A percentile compares a stretch with the other conserved stretches of the same genome.
phyloP scores from a whole-genome alignment of 1,140 invertebrate species.

The Nylanderia fulva region DNA sequence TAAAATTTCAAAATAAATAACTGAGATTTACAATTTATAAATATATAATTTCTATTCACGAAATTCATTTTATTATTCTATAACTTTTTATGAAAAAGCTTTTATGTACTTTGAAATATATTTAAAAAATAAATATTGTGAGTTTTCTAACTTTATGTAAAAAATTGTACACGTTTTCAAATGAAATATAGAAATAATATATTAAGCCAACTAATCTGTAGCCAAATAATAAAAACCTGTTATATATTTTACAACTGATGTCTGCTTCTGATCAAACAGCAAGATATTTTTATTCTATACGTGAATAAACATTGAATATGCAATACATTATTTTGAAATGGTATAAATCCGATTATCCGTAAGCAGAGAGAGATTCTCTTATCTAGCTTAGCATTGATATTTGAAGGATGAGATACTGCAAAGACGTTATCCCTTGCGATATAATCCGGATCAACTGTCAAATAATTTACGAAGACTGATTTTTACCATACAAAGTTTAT shows the following conservation, averaged over 20 bases:
- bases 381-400: constrained; percentile 21
- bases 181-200: neutral
- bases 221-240: neutral
- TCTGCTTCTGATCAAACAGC: neutral
- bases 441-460: neutral
- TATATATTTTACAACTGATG: neutral
- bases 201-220: neutral
- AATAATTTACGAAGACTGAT: constrained; percentile 1
- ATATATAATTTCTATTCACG: neutral
- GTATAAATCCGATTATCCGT: constrained; percentile 40
- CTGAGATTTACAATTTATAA: neutral
- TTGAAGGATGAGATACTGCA: constrained; percentile 17
- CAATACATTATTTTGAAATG: neutral
- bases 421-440: neutral
- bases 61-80: neutral
- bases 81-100: neutral
- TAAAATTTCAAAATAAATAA: neutral
- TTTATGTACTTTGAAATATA: neutral
- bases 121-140: neutral
- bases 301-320: constrained; percentile 6
- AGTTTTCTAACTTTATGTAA: neutral
- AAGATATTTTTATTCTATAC: neutral
- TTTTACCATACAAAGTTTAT: neutral
- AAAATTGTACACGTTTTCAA: neutral
- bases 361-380: constrained; percentile 16